Evolutionary conservation across 2,888 invertebrate species (phyloP), one percentile per base, ranked within the genome.

Genomic region (Eurytoma adleriae): DNA sequence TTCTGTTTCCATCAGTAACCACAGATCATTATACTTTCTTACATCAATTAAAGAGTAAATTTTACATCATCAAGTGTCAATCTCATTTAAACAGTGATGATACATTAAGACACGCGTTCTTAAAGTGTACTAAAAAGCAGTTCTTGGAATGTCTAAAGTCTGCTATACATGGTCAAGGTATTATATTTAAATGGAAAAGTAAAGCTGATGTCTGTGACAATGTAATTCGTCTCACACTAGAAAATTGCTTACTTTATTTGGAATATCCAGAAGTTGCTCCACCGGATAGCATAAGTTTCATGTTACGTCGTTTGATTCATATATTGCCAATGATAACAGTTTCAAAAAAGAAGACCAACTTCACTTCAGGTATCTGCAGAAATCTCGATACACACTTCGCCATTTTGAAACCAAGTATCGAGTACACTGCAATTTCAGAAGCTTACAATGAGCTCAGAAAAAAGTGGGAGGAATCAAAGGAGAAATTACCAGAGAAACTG

Each of bases 181-280:
- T 52, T 3, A 67, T 10, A 4, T 7, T 78, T 13, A 59, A 62
- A 2, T 70, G 50, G 20, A 2, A 20, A 5, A 57, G 20, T 59
- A 52, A 50, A 10, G 2, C n/a, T 0, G 70, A 73, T 0, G 18
- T 18, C 5, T 75, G 57, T 4, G 79, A 86, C 12, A 81, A 85
- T 50, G 82, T 89, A 5, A 69, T 86, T 3, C 83, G 83, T 12
- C 75, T 87, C 3, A 88, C 86, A 0, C 82, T 87, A 10, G 87
- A 89, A 54, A 86, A 86, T 1, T 86, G 86, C 50, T 77, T 83
- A 0, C 83, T 88, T 30, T 84, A 83, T 50, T 70, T 90, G 5
- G 86, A 88, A 62, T 88, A 85, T 64, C 85, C 88, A 0, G 48
- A 78, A 0, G 54, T 83, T 0, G 83, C 83, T 52, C 80, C 85